These are phyloP conservation scores for Spondyliosoma cantharus DNA, from an alignment of 2,797 vertebrate species.

Conservation along the genomic window DNA sequence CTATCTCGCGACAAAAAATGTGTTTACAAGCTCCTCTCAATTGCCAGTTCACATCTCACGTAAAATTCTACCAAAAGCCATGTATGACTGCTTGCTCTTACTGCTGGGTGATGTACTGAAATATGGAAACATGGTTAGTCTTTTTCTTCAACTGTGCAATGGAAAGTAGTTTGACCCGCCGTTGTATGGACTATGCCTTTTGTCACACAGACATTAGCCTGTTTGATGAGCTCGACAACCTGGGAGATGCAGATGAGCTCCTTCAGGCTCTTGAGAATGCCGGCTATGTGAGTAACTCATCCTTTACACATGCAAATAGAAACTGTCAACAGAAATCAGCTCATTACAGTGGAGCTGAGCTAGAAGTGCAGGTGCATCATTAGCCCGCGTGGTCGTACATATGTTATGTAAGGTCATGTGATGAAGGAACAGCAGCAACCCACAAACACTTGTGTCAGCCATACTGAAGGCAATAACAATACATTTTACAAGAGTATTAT, in stretches of 20 bases:
- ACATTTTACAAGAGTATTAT: neutral
- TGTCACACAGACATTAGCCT: constrained; percentile 87
- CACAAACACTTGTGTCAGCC: neutral
- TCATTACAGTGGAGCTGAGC: neutral
- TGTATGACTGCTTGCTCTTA: neutral
- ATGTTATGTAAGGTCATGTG: neutral
- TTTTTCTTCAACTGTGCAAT: neutral
- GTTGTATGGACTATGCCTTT: constrained; percentile 4
- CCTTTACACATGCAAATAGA: constrained; percentile 25
- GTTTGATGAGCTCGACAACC: constrained; percentile 90
- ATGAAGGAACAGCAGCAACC: neutral
- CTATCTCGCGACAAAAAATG: neutral
- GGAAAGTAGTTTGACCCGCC: neutral
- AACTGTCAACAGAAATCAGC: too few species aligned
- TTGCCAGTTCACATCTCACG: neutral
- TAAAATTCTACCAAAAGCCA: neutral
- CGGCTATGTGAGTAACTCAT: constrained; percentile 80
- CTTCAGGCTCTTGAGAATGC: constrained; percentile 80
- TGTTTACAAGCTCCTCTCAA: neutral
- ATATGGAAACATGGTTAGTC: neutral
- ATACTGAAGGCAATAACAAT: neutral
- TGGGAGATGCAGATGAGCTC: constrained; percentile 86
- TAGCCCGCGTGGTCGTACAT: neutral
- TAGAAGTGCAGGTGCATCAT: neutral
- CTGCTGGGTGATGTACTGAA: neutral